phyloP scores from a whole-genome alignment of 2,797 vertebrate species.

The Periophthalmus magnuspinnatus region DNA sequence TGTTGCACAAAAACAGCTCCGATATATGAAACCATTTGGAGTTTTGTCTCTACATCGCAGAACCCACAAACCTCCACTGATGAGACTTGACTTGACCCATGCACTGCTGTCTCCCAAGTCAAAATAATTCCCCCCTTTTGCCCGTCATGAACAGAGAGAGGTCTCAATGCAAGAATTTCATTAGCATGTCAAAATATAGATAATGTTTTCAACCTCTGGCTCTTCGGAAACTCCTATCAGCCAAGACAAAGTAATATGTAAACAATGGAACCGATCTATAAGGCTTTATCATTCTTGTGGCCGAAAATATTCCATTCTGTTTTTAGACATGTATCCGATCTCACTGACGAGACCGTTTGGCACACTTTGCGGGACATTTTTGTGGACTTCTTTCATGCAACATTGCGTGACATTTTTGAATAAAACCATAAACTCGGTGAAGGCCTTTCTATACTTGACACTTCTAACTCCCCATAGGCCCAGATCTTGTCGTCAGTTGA shows the following conservation, averaged over 20 bases:
- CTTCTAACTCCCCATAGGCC: constrained; percentile 41
- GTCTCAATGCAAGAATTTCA: constrained; percentile 63
- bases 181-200: constrained; percentile 67
- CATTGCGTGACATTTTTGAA: constrained; percentile 57
- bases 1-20: constrained; percentile 17
- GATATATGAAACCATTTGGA: constrained; percentile 11
- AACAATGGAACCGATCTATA: constrained; percentile 47
- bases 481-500: constrained; percentile 61
- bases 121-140: constrained; percentile 45
- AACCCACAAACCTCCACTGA: constrained; percentile 17
- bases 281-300: constrained; percentile 49
- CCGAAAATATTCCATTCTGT: constrained; percentile 42
- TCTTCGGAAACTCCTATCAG: constrained; percentile 48
- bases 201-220: constrained; percentile 43
- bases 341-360: constrained; percentile 50
- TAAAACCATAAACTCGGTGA: constrained; percentile 60
- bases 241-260: constrained; percentile 57
- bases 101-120: constrained; percentile 23
- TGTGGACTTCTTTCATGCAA: constrained; percentile 57
- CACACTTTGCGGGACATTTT: constrained; percentile 40
- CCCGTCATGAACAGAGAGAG: constrained; percentile 56
- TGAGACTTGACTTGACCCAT: constrained; percentile 2
- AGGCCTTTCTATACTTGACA: constrained; percentile 44
- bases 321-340: constrained; percentile 59
- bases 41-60: constrained; percentile 2